Base-by-base conservation (phyloP, 1,140 invertebrate species). In the Polypedilum pembai region DNA sequence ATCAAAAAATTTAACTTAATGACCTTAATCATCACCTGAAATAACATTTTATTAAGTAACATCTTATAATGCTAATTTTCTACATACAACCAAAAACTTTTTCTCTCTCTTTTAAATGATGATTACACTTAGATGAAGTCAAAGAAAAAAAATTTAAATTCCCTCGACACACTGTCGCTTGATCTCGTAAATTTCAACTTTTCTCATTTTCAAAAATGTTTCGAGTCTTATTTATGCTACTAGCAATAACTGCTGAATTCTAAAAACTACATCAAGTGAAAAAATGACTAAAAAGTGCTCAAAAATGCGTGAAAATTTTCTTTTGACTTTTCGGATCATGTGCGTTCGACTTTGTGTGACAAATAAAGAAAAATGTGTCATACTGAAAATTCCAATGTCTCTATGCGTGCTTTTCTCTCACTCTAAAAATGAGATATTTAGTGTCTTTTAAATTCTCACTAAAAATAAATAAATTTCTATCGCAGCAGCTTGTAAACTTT, bases 161-260 rank as follows among this genome's bases (percentile, higher is more conserved):
- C 12, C n/a, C 45, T 56, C 45, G n/a, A 56, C 41, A 56, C n/a
- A 56, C 45, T 15, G 8, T 56, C 45, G 12, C 45, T 56, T n/a
- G 3, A 56, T 56, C 45, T 56, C 45, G 45, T 56, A 56, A 56
- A 56, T 56, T n/a, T 56, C 12, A 56, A 56, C 45, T 56, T 56
- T 56, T 56, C 45, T 56, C 45, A 56, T 56, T 56, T 56, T 56
- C n/a, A 33, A 56, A 12, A n/a, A 56, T 56, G 45, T 56, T 56
- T 56, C 12, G 45, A 56, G n/a, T 56, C 24, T n/a, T 56, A 56
- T 56, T 56, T 56, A 56, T 56, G 45, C 45, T 3, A 56, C 12
- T 56, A 56, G 45, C 24, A 33, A 12, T 12, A n/a, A n/a, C 45
- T 56, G 45, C 45, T 3, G 15, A n/a, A 56, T n/a, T 56, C 12